Evolutionary conservation across 2,888 invertebrate genomes (phyloP).

Genomic region (Lycaena phlaeas): DNA sequence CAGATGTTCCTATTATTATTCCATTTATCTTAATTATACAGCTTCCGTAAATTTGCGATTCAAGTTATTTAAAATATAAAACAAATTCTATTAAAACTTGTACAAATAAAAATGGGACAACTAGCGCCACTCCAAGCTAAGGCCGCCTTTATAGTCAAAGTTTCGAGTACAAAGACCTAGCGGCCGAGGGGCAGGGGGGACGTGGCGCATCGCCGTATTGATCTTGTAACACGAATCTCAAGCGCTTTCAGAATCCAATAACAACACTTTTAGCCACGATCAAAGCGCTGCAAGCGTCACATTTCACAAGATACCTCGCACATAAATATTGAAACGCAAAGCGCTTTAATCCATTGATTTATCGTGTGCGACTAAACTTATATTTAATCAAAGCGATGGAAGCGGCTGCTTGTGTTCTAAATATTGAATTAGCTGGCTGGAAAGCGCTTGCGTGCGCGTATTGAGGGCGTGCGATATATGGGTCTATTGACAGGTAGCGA

Average conservation of each 20-base stretch:
- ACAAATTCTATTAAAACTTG: no score
- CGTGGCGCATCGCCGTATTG: conserved; percentile 46
- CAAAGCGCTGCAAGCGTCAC: neutral
- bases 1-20: no score
- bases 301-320: no score
- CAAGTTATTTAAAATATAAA: no score
- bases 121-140: conserved; percentile 27
- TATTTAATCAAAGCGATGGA: conserved; percentile 12
- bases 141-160: conserved; percentile 34
- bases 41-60: no score
- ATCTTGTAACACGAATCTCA: conserved; percentile 26
- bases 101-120: neutral
- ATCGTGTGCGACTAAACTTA: conserved; percentile 11
- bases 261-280: conserved; percentile 1
- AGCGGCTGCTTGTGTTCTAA: neutral
- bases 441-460: no score
- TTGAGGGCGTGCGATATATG: conserved; percentile 27
- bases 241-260: conserved; percentile 28
- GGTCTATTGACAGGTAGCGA: conserved; percentile 28
- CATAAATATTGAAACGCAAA: no score
- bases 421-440: no score
- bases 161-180: conserved; percentile 50
- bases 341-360: conserved; percentile 19
- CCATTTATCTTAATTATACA: no score
- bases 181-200: conserved; percentile 29